Conservation (phyloP, 2,888 invertebrate species). For the Euproctis similis region DNA sequence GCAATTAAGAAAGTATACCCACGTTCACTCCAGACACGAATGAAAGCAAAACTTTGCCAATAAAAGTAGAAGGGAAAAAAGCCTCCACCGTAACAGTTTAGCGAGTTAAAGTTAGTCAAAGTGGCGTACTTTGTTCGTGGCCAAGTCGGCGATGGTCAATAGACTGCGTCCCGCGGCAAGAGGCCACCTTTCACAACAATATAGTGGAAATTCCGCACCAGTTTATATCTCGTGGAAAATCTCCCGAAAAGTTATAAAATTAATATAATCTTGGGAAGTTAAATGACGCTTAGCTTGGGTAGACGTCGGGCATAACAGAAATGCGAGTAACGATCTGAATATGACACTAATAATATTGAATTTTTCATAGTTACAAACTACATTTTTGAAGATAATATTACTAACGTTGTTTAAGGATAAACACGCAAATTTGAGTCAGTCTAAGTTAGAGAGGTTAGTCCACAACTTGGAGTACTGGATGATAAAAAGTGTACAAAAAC, state of each 20-base stretch:
- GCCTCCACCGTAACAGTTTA: slow-evolving; percentile 56
- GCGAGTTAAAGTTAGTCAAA: slow-evolving; percentile 63
- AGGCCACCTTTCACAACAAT: slow-evolving; percentile 45
- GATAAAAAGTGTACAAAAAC: too few relatives aligned
- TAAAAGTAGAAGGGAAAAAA: slow-evolving; percentile 64
- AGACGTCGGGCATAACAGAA: slow-evolving; percentile 18
- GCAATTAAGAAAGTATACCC: too few relatives aligned
- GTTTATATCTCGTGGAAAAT: slow-evolving; percentile 44
- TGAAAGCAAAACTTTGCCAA: slow-evolving; percentile 63
- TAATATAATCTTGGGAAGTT: slow-evolving; percentile 30
- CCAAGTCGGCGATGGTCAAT: slow-evolving; percentile 61
- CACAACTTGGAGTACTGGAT: too few relatives aligned
- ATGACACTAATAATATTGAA: too few relatives aligned
- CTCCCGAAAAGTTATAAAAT: slow-evolving; percentile 36
- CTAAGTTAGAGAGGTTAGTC: too few relatives aligned
- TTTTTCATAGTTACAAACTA: too few relatives aligned
- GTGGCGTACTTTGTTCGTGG: slow-evolving; percentile 49
- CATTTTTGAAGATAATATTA: too few relatives aligned
- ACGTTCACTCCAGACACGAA: slow-evolving; percentile 56
- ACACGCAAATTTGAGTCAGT: too few relatives aligned
- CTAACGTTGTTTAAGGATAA: too few relatives aligned
- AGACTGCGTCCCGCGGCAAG: slow-evolving; percentile 50
- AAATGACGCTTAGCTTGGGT: slow-evolving; percentile 18
- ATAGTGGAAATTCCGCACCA: slow-evolving; percentile 44
- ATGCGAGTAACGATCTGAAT: slow-evolving; percentile 26